Evolutionary conservation across 1,140 invertebrate genomes (phyloP), one percentile per base, ranked within the genome.

Genomic region (Cotesia vestalis): DNA sequence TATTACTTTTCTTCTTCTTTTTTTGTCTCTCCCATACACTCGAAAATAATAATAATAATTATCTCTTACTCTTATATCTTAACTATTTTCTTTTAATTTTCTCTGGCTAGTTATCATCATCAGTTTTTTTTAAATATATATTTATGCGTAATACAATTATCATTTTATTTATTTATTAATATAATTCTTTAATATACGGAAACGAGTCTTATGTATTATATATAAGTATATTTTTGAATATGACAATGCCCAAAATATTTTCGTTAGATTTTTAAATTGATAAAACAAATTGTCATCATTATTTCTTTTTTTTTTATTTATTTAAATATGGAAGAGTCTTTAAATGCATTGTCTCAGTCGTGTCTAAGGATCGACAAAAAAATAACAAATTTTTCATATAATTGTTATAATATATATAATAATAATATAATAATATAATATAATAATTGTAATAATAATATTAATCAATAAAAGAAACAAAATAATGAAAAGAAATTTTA

Each of bases 31-130:
- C 57, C 40, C 63, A 74, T 70, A 60, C 68, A 68, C 55, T 74
- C 55, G 71, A 73, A 73, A 73, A 73, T 73, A 73, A 66, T 52
- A 69, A 34, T 69, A 73, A 73, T 73, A 73, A 66, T 52, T 73
- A 34, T 69, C 36, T 69, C 61, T 67, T 57, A 35, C 38, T 51
- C 11, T 11, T 46, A 46, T 51, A 52, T 61, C n/a, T 17, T 71
- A 34, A 17, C 59, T 36, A 36, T 61, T 63, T 34, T 52, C 53
- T 14, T 55, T 55, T 17, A 55, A n/a, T 69, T 77, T 71, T 76
- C 72, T 75, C 75, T 73, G 61, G 73, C 68, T 73, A 60, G 59
- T n/a, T 35, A 38, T 67, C n/a, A 17, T 17, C 40, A 12, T 27
- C 17, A 40, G 46, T 72, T n/a, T 60, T 67, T 57, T 62, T 67